A percentile compares a stretch with the other conserved stretches of the same genome.
Evolutionary conservation across 1,140 invertebrate genomes (phyloP).

Genomic region (Eueides isabella): DNA sequence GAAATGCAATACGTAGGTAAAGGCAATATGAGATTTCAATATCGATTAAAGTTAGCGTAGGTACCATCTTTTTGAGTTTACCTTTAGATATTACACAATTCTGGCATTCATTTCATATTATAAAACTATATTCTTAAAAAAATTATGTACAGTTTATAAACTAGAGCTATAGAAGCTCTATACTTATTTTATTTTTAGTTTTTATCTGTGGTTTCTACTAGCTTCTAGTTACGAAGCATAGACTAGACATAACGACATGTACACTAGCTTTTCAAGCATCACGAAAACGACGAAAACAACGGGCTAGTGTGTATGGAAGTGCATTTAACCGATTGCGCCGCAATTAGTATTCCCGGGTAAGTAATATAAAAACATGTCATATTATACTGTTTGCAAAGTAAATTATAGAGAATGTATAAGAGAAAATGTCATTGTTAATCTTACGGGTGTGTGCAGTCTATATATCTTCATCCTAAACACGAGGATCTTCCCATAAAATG

Average conservation of each 20-base stretch:
- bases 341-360: conserved; percentile 78
- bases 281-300: conserved; percentile 83
- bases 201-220: neutral
- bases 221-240: conserved; percentile 41
- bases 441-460: conserved; percentile 59
- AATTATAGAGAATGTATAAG: conserved; percentile 30
- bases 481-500: conserved; percentile 21
- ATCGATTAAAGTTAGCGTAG: no score
- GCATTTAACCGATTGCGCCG: conserved; percentile 82
- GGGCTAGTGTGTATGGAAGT: conserved; percentile 81
- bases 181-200: neutral
- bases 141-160: no score
- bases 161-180: neutral
- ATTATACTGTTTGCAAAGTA: conserved; percentile 16
- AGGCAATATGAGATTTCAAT: no score
- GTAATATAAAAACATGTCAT: conserved; percentile 43
- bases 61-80: no score
- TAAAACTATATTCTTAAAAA: no score
- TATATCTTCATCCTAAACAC: conserved; percentile 38
- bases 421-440: conserved; percentile 55
- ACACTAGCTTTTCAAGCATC: conserved; percentile 78
- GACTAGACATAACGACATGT: conserved; percentile 65
- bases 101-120: no score
- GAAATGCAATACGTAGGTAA: no score
- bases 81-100: no score